Percentiles rank a stretch among this genome's conserved stretches.
Conservation (phyloP, 2,113 vertebrate species). For the Ovis canadensis region DNA sequence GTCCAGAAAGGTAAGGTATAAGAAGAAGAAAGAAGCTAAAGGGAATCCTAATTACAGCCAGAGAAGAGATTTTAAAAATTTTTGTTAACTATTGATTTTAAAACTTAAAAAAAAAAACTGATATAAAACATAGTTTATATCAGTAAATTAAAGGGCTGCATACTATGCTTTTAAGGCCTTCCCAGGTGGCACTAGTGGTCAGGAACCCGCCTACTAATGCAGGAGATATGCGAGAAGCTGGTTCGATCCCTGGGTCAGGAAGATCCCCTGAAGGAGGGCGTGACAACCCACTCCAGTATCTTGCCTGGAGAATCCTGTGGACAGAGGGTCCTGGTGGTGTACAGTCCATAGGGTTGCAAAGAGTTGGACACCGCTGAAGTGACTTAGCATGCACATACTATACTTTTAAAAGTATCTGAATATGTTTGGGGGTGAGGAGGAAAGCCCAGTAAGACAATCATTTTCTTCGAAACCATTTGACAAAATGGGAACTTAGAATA, state of each 20-base stretch:
- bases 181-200: background rate
- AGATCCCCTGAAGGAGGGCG: background rate
- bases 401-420: background rate
- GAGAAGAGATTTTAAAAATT: background rate
- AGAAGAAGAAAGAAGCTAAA: background rate
- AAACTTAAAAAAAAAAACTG: background rate
- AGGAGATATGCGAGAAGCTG: background rate
- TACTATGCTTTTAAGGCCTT: background rate
- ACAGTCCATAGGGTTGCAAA: background rate
- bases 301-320: background rate
- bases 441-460: background rate
- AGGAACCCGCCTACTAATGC: background rate
- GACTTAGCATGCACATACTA: background rate
- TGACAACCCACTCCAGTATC: background rate
- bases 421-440: background rate
- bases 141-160: background rate
- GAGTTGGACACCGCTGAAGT: background rate
- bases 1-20: conserved; percentile 7
- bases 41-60: background rate
- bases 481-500: background rate
- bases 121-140: background rate
- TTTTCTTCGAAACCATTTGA: background rate
- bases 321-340: background rate
- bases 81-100: background rate
- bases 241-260: background rate